Evolutionary conservation across 2,888 invertebrate species (phyloP), one percentile per base, ranked within the genome.

Genomic region (Neocrepidodera transversa): DNA sequence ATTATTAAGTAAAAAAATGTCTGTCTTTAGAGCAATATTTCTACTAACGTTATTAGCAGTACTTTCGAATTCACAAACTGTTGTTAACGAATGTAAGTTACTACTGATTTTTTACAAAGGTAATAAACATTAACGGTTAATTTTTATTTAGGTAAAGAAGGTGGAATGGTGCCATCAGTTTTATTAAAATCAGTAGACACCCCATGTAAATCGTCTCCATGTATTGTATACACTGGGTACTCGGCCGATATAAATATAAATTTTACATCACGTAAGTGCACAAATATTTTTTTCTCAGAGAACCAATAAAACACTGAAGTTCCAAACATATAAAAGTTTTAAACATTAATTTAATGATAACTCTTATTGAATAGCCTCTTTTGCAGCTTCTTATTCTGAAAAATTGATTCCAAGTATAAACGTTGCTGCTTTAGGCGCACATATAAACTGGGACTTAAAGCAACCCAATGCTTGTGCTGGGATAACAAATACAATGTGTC

Each of bases 401-500:
- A 8, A 18, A 18, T 1, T 54, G 16, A 45, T 11, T 7, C 54
- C 54, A 16, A 13, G 7, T 2, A n/a, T 54, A 1, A 17, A n/a
- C 7, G 55, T 38, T n/a, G n/a, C 18, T 14, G 36, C 36, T 2
- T 7, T 17, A 17, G 55, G 48, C 5, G 11, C 10, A 1, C 6
- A 3, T n/a, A 20, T 55, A 28, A 1, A 3, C 2, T 55, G 38
- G 23, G 28, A 47, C 3, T 16, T 14, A 0, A 20, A 23, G 1
- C 42, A 30, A 26, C 40, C 42, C 7, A 62, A 67, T 47, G 65
- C 57, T 16, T 67, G 67, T 28, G 38, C 28, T 20, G 62, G 61
- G 17, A 53, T 67, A 4, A 54, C 56, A 8, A 67, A 65, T 45
- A 65, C 65, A 1, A 23, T 49, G 0, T 67, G 67, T 49, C 67